These are phyloP conservation scores for Rutpela maculata DNA, from an alignment of 2,888 invertebrate species.

Conservation along the genomic window DNA sequence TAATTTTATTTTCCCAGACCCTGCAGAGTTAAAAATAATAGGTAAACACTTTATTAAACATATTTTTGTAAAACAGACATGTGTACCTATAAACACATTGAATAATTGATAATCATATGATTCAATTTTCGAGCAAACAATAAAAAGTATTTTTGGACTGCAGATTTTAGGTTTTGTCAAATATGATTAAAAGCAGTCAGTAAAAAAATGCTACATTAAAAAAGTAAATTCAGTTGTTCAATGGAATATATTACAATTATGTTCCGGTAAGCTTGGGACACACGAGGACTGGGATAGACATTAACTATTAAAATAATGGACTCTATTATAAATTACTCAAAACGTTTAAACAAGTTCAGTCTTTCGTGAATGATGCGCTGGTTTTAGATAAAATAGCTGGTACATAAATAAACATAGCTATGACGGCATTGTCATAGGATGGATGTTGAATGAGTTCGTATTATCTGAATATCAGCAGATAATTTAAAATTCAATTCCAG, in stretches of 20 bases:
- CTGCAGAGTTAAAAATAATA: no score
- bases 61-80: no score
- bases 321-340: conserved; percentile 29
- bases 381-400: conserved; percentile 29
- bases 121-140: background rate
- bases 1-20: no score
- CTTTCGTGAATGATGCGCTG: conserved; percentile 14
- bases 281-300: background rate
- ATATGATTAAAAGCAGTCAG: background rate
- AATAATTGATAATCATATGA: no score
- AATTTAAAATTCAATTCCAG: conserved; percentile 62
- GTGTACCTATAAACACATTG: background rate
- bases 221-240: background rate
- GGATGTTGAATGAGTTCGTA: conserved; percentile 38
- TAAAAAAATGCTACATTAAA: background rate
- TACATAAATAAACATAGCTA: conserved; percentile 44
- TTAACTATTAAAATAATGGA: conserved; percentile 1
- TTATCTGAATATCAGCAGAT: conserved; percentile 50
- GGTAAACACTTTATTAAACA: no score
- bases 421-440: conserved; percentile 38
- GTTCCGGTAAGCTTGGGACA: background rate
- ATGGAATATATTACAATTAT: background rate
- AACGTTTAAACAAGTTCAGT: conserved; percentile 17
- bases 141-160: background rate
- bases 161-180: background rate